phyloP scores from a whole-genome alignment of 2,888 invertebrate genomes.

The Nineta flava region DNA sequence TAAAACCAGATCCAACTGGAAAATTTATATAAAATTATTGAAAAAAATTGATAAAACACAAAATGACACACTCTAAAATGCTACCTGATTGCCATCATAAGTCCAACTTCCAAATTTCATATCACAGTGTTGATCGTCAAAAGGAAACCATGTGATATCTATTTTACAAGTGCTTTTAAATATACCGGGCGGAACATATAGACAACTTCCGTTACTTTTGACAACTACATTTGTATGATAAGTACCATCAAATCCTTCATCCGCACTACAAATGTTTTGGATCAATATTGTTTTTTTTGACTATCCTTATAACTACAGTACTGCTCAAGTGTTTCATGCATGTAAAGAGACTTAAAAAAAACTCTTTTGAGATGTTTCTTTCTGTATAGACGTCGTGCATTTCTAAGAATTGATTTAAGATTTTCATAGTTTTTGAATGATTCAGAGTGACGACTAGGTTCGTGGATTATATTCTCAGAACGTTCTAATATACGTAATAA shows the following conservation, averaged over 20 bases:
- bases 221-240: constrained; percentile 99
- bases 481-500: no score
- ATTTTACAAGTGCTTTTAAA: constrained; percentile 99
- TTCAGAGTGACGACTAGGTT: no score
- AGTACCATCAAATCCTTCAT: constrained; percentile 99
- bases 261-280: constrained; percentile 58
- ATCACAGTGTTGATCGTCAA: constrained; percentile 99
- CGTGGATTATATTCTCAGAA: no score
- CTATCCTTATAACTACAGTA: no score
- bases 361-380: no score
- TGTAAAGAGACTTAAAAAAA: no score
- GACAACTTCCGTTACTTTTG: constrained; percentile 93
- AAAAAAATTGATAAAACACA: neutral
- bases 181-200: constrained; percentile 99
- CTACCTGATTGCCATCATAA: constrained; percentile 93
- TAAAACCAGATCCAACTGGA: constrained; percentile 87
- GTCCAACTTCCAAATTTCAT: constrained; percentile 99
- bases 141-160: constrained; percentile 99
- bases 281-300: no score
- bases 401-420: no score
- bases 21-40: constrained; percentile 13
- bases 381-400: no score
- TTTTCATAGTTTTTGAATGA: no score
- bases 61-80: neutral
- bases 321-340: no score